Conservation (phyloP, 2,113 vertebrate genomes). For the Chunga burmeisteri region DNA sequence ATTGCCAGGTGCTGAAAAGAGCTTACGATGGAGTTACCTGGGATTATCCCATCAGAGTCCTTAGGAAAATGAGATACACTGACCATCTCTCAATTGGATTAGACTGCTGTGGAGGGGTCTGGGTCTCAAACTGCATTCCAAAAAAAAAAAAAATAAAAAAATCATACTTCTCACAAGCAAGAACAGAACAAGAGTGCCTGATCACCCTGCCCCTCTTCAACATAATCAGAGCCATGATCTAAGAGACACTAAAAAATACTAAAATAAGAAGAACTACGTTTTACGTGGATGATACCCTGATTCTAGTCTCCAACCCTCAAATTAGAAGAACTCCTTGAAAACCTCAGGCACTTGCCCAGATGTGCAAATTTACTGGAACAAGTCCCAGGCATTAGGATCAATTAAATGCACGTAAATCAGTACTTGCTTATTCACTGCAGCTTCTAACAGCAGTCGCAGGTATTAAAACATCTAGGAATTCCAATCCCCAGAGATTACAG, state of each 20-base stretch:
- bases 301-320: neutral
- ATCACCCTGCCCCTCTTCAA: neutral
- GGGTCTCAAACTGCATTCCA: neutral
- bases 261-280: neutral
- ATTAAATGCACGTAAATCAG: neutral
- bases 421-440: neutral
- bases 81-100: neutral
- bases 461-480: neutral
- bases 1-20: constrained; percentile 25
- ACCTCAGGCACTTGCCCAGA: neutral
- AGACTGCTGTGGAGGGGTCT: neutral
- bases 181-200: neutral
- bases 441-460: neutral
- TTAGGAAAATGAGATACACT: constrained; percentile 11
- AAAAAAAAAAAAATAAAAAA: neutral
- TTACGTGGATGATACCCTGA: neutral
- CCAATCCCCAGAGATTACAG: neutral
- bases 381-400: neutral
- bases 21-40: constrained; percentile 25
- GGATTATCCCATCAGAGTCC: constrained; percentile 33
- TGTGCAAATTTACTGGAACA: neutral
- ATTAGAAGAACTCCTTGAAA: neutral
- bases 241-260: neutral
- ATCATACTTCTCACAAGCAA: neutral
- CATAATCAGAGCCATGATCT: neutral